Conservation (phyloP, 2,113 vertebrate species). For the Vimba vimba region DNA sequence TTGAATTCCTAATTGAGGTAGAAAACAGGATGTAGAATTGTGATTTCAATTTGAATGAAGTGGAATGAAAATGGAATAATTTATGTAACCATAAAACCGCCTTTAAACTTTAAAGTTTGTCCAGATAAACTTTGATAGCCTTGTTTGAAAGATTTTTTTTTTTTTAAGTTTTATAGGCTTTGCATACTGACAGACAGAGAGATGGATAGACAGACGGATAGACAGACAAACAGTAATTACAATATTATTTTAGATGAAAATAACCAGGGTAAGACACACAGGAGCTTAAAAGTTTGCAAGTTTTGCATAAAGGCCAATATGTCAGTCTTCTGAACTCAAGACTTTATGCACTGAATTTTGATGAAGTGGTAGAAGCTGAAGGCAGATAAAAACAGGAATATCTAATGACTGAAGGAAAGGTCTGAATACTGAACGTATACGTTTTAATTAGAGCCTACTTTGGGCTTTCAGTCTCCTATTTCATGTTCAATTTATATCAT, state of each 20-base stretch:
- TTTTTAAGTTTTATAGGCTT: no score
- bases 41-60: neutral
- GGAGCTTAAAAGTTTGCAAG: neutral
- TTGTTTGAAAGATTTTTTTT: neutral
- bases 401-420: slow-evolving; percentile 7
- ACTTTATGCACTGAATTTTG: neutral
- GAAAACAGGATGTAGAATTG: neutral
- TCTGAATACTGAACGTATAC: slow-evolving; percentile 10
- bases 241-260: neutral
- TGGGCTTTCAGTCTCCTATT: neutral
- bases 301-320: neutral
- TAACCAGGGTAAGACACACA: neutral
- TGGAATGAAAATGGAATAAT: neutral
- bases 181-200: neutral
- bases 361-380: neutral
- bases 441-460: slow-evolving; percentile 26
- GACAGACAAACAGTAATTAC: neutral
- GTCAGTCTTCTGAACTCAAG: neutral
- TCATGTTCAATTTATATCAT: slow-evolving; percentile 13
- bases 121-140: no score
- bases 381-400: slow-evolving; percentile 1
- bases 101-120: neutral
- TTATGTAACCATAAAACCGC: neutral
- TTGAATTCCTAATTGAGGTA: neutral
- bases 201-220: neutral